Evolutionary conservation across 1,140 invertebrate genomes (phyloP), one percentile per base, ranked within the genome.

Genomic region (Mercenaria mercenaria): DNA sequence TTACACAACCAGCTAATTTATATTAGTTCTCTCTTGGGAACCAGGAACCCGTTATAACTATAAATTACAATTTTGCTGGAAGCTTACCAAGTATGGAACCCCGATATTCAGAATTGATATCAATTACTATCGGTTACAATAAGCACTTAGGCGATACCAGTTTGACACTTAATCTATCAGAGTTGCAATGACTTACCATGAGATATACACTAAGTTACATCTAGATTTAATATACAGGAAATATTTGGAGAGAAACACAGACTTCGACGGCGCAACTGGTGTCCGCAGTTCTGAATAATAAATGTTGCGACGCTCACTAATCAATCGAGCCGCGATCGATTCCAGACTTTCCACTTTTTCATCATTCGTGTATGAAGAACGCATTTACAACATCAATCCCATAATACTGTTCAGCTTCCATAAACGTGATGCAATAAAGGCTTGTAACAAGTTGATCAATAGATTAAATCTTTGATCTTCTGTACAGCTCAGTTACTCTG

Each of bases 241-340:
- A 15, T 3, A 72, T 8, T 39, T 26, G 15, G 0, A 72, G 67
- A 23, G 18, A 72, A 39, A 39, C 6, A 29, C 18, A 3, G 18
- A 29, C 29, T 80, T 8, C 56, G n/a, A 10, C 56, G 83, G 67
- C 67, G 83, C 83, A 85, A 85, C 67, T 32, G 23, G 69, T 56
- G 83, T 59, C 67, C 23, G 39, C 64, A 20, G 23, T 80, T 72
- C 41, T 85, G 67, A 56, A 84, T 84, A 69, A 84, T 84, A 72
- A 47, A 83, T 83, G 37, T 61, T 72, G 59, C 59, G 47, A 47
- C 67, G 41, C 29, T 23, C 20, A 6, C 47, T 0, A 84, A 85
- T 85, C 83, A 85, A 85, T 85, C 69, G 83, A 85, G 83, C 83
- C 47, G 4, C 76, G 76, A 79, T 79, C 76, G 76, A 79, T 79